Percentiles rank a stretch among this genome's conserved stretches.
phyloP scores from a whole-genome alignment of 2,797 vertebrate species.

The Cheirogaleus major region DNA sequence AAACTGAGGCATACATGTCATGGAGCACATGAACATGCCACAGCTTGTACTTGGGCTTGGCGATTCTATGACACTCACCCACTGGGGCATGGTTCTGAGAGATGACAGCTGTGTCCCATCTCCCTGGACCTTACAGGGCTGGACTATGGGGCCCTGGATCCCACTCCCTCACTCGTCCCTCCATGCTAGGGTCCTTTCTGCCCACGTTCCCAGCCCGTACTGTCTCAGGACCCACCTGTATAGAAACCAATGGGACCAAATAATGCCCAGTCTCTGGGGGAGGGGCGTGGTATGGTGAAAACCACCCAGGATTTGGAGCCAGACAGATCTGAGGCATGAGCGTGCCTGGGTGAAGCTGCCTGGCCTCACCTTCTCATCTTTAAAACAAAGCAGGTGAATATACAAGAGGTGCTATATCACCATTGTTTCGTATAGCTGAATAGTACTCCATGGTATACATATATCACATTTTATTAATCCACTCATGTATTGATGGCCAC shows the following conservation, averaged over 20 bases:
- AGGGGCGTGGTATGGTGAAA: accelerated
- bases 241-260: too few species aligned
- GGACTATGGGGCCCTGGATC: accelerated
- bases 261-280: not conserved
- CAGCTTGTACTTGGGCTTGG: accelerated
- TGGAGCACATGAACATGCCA: too few species aligned
- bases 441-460: too few species aligned
- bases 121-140: accelerated
- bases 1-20: not conserved
- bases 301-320: accelerated
- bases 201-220: not conserved
- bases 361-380: not conserved
- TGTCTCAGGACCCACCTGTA: not conserved
- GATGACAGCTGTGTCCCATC: not conserved
- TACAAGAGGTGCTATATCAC: too few species aligned
- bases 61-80: not conserved
- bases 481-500: too few species aligned
- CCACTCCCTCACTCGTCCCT: accelerated
- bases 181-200: not conserved
- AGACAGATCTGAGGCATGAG: not conserved
- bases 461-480: too few species aligned
- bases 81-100: too few species aligned
- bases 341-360: not conserved
- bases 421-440: too few species aligned
- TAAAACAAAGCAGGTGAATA: not conserved